Evolutionary conservation across 2,797 vertebrate genomes (phyloP).

Genomic region (Labeo calbasu): DNA sequence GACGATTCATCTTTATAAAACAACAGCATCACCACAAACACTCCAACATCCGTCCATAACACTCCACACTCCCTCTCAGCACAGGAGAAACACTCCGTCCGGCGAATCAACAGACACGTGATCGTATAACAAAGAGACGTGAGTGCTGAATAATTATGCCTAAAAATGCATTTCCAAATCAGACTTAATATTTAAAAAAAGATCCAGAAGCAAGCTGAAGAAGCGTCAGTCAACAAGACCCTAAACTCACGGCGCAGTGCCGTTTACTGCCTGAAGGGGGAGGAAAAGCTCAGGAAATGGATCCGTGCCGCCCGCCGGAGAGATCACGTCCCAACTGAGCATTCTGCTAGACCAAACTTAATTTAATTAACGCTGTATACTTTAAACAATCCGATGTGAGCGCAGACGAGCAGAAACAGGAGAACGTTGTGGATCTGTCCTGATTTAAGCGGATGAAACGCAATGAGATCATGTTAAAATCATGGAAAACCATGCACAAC

Average conservation of each 20-base stretch:
- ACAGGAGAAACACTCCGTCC: neutral
- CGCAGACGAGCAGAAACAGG: conserved; percentile 50
- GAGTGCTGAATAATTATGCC: neutral
- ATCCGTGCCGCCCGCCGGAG: conserved; percentile 55
- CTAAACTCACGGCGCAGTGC: conserved; percentile 50
- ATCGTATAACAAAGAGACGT: neutral
- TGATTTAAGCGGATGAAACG: neutral
- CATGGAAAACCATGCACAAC: neutral
- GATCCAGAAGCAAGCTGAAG: neutral
- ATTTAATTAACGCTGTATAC: conserved; percentile 82
- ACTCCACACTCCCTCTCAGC: neutral
- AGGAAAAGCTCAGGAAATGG: conserved; percentile 71
- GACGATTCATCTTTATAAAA: conserved; percentile 53
- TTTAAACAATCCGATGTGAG: conserved; percentile 78
- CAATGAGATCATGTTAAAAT: neutral
- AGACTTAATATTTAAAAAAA: neutral
- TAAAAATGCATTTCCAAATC: neutral
- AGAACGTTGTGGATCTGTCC: neutral
- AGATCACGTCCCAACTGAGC: conserved; percentile 75
- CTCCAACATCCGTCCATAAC: neutral
- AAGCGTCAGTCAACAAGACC: neutral
- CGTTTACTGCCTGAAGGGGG: conserved; percentile 71
- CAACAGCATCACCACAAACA: conserved; percentile 35
- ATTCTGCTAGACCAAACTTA: conserved; percentile 79
- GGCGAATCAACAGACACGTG: neutral